These are phyloP conservation scores for Euura saliciscinereae DNA, from an alignment of 1,140 invertebrate genomes.

Conservation along the genomic window DNA sequence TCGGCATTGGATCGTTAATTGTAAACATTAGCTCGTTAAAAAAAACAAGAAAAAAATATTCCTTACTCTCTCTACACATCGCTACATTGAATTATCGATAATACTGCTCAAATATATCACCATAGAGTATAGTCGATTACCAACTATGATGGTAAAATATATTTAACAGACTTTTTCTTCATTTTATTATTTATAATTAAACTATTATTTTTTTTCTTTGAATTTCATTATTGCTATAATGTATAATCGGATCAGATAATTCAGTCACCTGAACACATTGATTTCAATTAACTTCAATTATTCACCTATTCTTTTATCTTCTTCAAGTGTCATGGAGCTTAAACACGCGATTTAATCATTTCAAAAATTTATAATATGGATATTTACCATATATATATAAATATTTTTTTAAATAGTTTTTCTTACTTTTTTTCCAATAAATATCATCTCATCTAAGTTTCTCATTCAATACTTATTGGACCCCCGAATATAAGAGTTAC, in stretches of 20 bases:
- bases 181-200: constrained; percentile 27
- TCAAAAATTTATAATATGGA: constrained; percentile 25
- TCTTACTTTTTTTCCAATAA: constrained; percentile 19
- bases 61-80: constrained; percentile 24
- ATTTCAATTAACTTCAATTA: constrained; percentile 19
- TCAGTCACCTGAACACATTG: constrained; percentile 33
- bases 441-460: constrained; percentile 13
- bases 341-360: constrained; percentile 19
- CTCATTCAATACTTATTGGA: constrained; percentile 25
- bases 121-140: not conserved
- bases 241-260: constrained; percentile 26
- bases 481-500: constrained; percentile 34
- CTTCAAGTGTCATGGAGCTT: constrained; percentile 38
- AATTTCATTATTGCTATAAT: constrained; percentile 34
- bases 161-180: not conserved
- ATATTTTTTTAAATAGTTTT: constrained; percentile 23
- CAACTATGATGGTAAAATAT: constrained; percentile 16
- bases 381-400: constrained; percentile 27
- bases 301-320: constrained; percentile 25
- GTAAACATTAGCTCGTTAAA: too few species aligned
- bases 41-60: not conserved
- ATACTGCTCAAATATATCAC: constrained; percentile 43
- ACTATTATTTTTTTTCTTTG: constrained; percentile 12
- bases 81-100: constrained; percentile 22
- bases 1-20: too few species aligned